phyloP scores from a whole-genome alignment of 2,113 vertebrate genomes.

The Pluvianellus socialis region DNA sequence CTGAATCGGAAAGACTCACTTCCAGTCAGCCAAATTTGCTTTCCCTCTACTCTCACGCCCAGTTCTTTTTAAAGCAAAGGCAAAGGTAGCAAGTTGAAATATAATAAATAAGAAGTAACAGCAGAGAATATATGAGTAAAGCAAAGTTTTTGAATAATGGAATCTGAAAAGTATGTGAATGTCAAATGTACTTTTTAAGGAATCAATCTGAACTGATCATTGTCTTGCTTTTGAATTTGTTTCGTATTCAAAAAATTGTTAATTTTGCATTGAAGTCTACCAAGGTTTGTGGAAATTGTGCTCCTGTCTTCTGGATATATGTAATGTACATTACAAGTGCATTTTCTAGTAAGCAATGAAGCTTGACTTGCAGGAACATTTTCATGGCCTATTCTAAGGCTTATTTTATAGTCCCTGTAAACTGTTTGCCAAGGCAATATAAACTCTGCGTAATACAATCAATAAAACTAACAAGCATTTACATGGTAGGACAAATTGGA shows the following conservation, averaged over 20 bases:
- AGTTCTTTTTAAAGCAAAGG: background rate
- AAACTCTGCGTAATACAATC: background rate
- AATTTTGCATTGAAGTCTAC: background rate
- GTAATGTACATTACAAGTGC: background rate
- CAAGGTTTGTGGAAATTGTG: background rate
- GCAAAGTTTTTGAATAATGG: background rate
- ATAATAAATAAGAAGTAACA: background rate
- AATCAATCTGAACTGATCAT: background rate
- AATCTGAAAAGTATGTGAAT: background rate
- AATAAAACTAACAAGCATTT: constrained; percentile 38
- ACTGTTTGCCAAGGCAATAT: constrained; percentile 4
- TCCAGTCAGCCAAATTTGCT: background rate
- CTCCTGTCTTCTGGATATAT: background rate
- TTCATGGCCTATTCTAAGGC: constrained; percentile 1
- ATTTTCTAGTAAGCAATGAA: background rate
- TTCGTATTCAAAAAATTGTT: background rate
- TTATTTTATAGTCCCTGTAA: constrained; percentile 20
- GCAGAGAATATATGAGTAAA: background rate
- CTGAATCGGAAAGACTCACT: background rate
- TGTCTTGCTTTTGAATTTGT: background rate
- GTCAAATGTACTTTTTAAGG: background rate
- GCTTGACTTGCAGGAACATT: constrained; percentile 9
- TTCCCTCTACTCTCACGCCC: background rate
- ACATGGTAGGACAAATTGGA: background rate
- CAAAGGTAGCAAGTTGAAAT: background rate